These are phyloP conservation scores for Hypsopygia costalis DNA, from an alignment of 2,888 invertebrate species.

Conservation along the genomic window DNA sequence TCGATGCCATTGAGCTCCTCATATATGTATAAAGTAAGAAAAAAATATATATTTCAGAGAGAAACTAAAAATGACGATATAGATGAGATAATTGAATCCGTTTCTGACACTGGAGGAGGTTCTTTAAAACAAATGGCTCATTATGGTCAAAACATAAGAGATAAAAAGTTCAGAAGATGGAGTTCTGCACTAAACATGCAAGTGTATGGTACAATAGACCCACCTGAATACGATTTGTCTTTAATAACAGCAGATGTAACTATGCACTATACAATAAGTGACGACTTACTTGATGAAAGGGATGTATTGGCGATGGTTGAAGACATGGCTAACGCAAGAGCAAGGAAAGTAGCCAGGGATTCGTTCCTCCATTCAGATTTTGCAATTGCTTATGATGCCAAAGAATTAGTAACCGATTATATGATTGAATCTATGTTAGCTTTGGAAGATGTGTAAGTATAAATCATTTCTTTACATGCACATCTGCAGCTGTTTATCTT, in stretches of 20 bases:
- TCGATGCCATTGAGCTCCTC: too few relatives aligned
- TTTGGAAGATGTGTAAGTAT: conserved; percentile 4
- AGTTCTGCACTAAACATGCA: conserved; percentile 33
- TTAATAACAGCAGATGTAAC: conserved; percentile 40
- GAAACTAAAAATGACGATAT: not conserved
- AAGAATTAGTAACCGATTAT: conserved; percentile 46
- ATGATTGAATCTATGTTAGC: conserved; percentile 34
- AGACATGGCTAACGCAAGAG: conserved; percentile 42
- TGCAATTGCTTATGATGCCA: conserved; percentile 39
- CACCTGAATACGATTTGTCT: conserved; percentile 46
- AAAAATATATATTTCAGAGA: not conserved
- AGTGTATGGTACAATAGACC: conserved; percentile 33
- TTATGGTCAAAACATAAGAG: conserved; percentile 59
- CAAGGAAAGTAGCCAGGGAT: conserved; percentile 43
- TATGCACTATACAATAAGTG: conserved; percentile 52
- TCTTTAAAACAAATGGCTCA: conserved; percentile 56
- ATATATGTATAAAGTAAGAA: too few relatives aligned
- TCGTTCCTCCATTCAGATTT: conserved; percentile 48
- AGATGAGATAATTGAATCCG: not conserved
- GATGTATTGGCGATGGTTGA: conserved; percentile 51
- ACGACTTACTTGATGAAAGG: conserved; percentile 39
- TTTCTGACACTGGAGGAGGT: conserved; percentile 29
- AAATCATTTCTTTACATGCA: too few relatives aligned
- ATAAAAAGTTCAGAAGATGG: conserved; percentile 47
- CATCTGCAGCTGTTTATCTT: too few relatives aligned